Conservation (phyloP, 2,797 vertebrate species). For the Pteronotus mesoamericanus region DNA sequence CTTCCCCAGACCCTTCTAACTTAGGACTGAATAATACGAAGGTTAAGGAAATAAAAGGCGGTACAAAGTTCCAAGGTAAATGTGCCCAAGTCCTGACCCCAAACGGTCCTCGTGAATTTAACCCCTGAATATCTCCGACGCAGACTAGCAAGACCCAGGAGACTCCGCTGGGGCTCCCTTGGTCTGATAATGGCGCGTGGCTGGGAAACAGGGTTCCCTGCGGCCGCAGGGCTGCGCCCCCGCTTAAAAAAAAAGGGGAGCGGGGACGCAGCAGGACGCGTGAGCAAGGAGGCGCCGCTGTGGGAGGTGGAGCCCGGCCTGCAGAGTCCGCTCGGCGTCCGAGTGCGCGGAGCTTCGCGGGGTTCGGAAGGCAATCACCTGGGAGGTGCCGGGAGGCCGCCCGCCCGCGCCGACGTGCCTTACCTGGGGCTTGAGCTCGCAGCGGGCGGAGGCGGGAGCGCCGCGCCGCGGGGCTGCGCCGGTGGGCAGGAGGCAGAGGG, state of each 20-base stretch:
- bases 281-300: background rate
- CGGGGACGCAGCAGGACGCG: no score
- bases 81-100: background rate
- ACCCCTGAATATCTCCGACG: background rate
- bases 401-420: background rate
- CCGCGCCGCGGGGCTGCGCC: background rate
- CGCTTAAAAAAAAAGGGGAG: accelerated
- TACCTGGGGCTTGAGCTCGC: background rate
- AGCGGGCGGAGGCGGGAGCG: background rate
- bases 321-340: background rate
- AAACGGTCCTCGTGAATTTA: background rate
- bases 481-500: background rate
- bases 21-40: background rate
- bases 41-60: background rate
- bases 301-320: background rate
- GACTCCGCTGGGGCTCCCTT: background rate
- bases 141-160: background rate
- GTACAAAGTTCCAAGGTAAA: background rate
- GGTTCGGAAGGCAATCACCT: background rate
- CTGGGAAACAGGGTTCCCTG: background rate
- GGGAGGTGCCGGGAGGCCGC: background rate
- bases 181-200: no score
- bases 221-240: background rate
- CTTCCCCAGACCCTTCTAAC: background rate
- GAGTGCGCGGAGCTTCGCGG: background rate